Conservation (phyloP, 2,113 vertebrate genomes). For the Chaetodon trifascialis region DNA sequence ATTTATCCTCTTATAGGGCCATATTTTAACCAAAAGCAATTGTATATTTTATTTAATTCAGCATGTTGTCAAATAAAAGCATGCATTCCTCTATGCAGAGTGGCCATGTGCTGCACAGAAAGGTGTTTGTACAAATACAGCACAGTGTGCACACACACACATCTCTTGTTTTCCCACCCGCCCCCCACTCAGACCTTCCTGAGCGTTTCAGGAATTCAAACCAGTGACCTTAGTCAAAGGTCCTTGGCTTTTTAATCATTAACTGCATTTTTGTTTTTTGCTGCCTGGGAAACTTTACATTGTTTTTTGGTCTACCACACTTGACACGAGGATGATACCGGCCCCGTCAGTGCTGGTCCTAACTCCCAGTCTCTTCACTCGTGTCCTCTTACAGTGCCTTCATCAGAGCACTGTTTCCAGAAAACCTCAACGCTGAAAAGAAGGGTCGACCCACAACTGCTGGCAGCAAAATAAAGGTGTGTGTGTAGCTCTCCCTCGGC, state of each 20-base stretch:
- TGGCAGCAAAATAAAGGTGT: slow-evolving; percentile 98
- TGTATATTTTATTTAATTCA: neutral
- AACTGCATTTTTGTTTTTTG: slow-evolving; percentile 46
- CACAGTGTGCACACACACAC: neutral
- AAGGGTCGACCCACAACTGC: slow-evolving; percentile 97
- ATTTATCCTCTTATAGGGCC: neutral
- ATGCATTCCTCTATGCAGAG: neutral
- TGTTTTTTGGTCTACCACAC: neutral
- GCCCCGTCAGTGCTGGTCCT: neutral
- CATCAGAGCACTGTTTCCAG: slow-evolving; percentile 94
- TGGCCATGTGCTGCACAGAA: slow-evolving; percentile 7
- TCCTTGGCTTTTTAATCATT: slow-evolving; percentile 66
- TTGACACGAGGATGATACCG: neutral
- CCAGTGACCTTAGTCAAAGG: slow-evolving; percentile 40
- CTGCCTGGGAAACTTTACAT: neutral
- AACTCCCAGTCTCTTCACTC: slow-evolving; percentile 13
- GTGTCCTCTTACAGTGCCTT: slow-evolving; percentile 86
- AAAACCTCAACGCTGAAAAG: slow-evolving; percentile 97
- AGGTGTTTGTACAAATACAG: slow-evolving; percentile 29
- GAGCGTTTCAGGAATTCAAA: slow-evolving; percentile 59
- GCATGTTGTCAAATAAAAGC: neutral
- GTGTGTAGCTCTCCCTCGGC: slow-evolving; percentile 20
- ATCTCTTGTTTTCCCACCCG: slow-evolving; percentile 29
- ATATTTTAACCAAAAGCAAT: neutral
- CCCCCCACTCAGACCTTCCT: slow-evolving; percentile 34